These are phyloP conservation scores for Neogale vison DNA, from an alignment of 2,113 vertebrate genomes.

Conservation along the genomic window DNA sequence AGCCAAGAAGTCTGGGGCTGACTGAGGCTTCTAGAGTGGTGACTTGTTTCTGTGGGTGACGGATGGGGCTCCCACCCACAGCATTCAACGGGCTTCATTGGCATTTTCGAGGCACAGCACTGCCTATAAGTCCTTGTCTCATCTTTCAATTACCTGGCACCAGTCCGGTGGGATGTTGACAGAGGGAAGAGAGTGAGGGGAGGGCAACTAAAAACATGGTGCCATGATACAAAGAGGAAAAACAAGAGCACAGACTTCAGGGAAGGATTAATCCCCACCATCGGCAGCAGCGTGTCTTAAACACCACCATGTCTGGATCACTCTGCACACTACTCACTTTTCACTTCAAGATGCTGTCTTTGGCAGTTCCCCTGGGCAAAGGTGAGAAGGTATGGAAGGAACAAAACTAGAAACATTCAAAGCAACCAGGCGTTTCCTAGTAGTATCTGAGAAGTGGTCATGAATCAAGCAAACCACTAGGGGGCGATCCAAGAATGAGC, in stretches of 20 bases:
- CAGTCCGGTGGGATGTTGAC: not conserved
- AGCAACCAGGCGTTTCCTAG: not conserved
- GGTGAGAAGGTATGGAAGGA: not conserved
- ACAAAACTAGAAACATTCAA: not conserved
- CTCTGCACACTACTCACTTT: not conserved
- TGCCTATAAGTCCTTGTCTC: not conserved
- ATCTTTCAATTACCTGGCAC: not conserved
- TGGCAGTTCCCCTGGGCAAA: not conserved
- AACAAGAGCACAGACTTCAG: not conserved
- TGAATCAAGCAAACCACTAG: slow-evolving; percentile 53
- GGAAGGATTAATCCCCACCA: not conserved
- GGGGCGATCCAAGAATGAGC: slow-evolving; percentile 59
- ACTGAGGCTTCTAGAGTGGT: not conserved
- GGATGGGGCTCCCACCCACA: not conserved
- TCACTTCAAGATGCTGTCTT: not conserved
- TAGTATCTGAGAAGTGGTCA: not conserved
- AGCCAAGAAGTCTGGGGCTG: slow-evolving; percentile 25
- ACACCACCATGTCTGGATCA: too few species aligned
- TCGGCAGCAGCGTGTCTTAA: not conserved
- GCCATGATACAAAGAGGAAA: not conserved
- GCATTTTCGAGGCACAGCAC: not conserved
- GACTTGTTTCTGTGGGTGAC: not conserved
- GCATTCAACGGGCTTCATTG: not conserved
- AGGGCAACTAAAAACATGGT: not conserved
- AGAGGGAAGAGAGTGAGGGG: not conserved